Conservation (phyloP, 2,888 invertebrate species). For the Griposia aprilina region DNA sequence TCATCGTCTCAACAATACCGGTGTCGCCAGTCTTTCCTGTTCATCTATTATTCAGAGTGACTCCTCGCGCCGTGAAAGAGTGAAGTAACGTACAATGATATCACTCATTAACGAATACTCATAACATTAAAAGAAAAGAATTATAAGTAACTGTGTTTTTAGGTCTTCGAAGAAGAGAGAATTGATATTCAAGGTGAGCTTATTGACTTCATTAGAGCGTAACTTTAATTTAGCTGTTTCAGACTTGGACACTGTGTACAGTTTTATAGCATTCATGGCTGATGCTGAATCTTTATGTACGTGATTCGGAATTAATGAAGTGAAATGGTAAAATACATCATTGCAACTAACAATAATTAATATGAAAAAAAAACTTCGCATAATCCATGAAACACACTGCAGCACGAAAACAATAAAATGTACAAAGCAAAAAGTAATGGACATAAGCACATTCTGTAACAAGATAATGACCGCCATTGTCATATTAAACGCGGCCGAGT, state of each 20-base stretch:
- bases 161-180: neutral
- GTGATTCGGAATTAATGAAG: neutral
- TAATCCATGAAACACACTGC: neutral
- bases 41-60: constrained; percentile 49
- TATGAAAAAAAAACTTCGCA: neutral
- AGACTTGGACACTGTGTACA: neutral
- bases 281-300: neutral
- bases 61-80: constrained; percentile 24
- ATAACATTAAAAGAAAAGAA: constrained; percentile 37
- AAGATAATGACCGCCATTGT: constrained; percentile 66
- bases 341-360: neutral
- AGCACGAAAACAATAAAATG: constrained; percentile 23
- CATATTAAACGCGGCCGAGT: constrained; percentile 66
- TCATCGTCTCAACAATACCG: constrained; percentile 35
- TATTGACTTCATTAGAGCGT: constrained; percentile 10
- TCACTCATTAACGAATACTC: constrained; percentile 42
- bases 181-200: constrained; percentile 18
- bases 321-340: neutral
- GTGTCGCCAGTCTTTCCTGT: constrained; percentile 43
- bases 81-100: constrained; percentile 41
- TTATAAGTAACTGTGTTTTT: constrained; percentile 14
- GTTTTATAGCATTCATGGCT: neutral
- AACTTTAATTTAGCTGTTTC: constrained; percentile 4
- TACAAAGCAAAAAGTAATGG: constrained; percentile 41
- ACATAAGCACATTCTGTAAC: constrained; percentile 38